Conservation (phyloP, 1,140 invertebrate genomes). For the Venustaconcha ellipsiformis region DNA sequence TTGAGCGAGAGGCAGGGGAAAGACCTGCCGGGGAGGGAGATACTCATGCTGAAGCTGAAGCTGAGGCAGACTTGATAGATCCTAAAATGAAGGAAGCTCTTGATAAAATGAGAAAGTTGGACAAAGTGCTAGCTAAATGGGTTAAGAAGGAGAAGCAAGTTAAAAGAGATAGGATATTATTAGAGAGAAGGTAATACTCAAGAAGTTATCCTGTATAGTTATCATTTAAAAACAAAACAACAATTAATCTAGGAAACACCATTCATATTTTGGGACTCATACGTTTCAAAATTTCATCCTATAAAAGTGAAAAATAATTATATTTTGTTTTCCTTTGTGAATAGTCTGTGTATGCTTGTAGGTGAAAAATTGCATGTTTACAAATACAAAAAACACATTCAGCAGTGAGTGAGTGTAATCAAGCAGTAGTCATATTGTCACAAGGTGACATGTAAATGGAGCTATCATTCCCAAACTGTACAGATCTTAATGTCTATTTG, state of each 20-base stretch:
- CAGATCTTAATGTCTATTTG: no score
- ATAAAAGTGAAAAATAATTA: not conserved
- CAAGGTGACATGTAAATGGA: no score
- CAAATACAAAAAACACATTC: no score
- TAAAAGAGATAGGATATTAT: constrained; percentile 62
- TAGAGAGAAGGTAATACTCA: constrained; percentile 58
- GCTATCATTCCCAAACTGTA: no score
- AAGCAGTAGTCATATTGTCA: no score
- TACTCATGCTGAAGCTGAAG: constrained; percentile 9
- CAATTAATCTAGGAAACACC: not conserved
- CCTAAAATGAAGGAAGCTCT: constrained; percentile 61
- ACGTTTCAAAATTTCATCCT: not conserved
- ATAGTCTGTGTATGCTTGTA: no score
- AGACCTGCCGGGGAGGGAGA: constrained; percentile 6
- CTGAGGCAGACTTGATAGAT: constrained; percentile 35
- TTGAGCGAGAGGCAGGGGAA: constrained; percentile 36
- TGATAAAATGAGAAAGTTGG: constrained; percentile 66
- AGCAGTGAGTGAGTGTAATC: no score
- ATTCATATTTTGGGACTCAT: not conserved
- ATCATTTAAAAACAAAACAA: not conserved
- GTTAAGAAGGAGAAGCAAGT: constrained; percentile 62
- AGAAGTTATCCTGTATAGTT: constrained; percentile 2
- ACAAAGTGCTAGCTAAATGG: constrained; percentile 63
- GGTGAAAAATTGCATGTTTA: no score
- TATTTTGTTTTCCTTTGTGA: not conserved